phyloP scores from a whole-genome alignment of 2,888 invertebrate species.

The Eutolmus rufibarbis region DNA sequence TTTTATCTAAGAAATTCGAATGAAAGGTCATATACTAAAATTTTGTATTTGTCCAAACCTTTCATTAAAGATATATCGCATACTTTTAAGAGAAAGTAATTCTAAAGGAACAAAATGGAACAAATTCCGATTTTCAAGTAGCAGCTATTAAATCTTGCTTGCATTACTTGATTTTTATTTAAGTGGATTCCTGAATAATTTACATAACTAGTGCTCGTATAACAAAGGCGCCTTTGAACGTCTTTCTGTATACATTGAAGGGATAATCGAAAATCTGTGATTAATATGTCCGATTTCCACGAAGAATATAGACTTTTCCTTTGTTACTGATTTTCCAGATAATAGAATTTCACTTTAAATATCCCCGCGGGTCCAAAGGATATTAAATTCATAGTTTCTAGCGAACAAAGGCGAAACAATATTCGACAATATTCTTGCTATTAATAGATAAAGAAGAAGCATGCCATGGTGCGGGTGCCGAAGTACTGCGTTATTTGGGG shows the following conservation, averaged over 20 bases:
- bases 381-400: neutral
- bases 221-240: neutral
- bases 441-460: neutral
- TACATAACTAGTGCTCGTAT: neutral
- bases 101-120: too few relatives aligned
- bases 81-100: too few relatives aligned
- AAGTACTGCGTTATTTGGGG: neutral
- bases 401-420: neutral
- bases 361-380: neutral
- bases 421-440: neutral
- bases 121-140: neutral
- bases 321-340: neutral
- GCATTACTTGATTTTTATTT: neutral
- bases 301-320: neutral
- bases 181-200: neutral
- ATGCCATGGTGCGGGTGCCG: neutral
- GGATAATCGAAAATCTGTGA: neutral
- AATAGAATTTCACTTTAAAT: neutral
- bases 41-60: too few relatives aligned
- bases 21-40: too few relatives aligned
- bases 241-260: neutral
- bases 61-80: too few relatives aligned
- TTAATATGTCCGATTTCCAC: neutral
- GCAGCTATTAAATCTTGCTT: neutral
- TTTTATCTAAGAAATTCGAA: too few relatives aligned